These are phyloP conservation scores for Coturnix japonica DNA, from an alignment of 2,113 vertebrate genomes.

Conservation along the genomic window DNA sequence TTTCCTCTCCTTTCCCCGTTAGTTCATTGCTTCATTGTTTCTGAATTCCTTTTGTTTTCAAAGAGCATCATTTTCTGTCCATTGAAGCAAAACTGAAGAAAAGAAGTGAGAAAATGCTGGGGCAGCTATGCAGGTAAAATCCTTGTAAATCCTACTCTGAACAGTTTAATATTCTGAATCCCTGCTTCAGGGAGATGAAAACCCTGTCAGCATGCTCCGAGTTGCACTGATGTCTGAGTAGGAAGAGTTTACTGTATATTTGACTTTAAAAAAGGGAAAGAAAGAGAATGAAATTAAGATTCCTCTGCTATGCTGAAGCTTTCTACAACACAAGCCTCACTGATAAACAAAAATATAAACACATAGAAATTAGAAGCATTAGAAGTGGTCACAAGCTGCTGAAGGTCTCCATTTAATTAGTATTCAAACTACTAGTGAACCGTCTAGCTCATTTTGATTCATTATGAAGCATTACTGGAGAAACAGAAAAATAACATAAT, in stretches of 20 bases:
- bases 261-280: background rate
- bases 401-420: conserved; percentile 58
- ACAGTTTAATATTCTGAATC: conserved; percentile 61
- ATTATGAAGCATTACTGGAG: conserved; percentile 59
- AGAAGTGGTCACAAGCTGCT: conserved; percentile 52
- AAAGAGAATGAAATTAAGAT: conserved; percentile 22
- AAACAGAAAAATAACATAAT: conserved; percentile 70
- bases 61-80: background rate
- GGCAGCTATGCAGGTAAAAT: conserved; percentile 55
- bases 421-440: conserved; percentile 44
- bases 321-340: background rate
- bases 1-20: background rate
- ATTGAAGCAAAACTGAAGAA: conserved; percentile 35
- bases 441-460: conserved; percentile 54
- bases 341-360: conserved; percentile 48
- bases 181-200: conserved; percentile 47
- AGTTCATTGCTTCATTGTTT: background rate
- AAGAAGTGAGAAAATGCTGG: conserved; percentile 49
- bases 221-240: conserved; percentile 21
- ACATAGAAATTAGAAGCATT: conserved; percentile 57
- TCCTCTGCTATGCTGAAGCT: conserved; percentile 11
- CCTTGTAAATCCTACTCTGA: conserved; percentile 25
- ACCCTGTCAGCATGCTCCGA: background rate
- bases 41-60: conserved; percentile 25
- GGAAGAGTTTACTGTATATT: conserved; percentile 12